These are phyloP conservation scores for Acanthosepion lycidas DNA, from an alignment of 2,888 invertebrate genomes.

Conservation along the genomic window DNA sequence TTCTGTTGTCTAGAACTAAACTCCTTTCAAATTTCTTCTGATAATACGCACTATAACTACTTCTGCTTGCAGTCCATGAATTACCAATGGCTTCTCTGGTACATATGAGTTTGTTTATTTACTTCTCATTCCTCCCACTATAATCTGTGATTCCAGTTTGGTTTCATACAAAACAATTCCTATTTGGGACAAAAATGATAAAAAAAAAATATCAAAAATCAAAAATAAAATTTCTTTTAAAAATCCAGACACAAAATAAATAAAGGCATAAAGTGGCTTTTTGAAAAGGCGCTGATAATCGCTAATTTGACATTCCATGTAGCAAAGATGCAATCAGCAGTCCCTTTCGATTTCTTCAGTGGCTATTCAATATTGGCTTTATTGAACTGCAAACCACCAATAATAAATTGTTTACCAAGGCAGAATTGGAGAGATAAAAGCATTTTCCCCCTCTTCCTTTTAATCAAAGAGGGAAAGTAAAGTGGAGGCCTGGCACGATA, in stretches of 20 bases:
- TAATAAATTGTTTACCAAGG: slow-evolving; percentile 23
- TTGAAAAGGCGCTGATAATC: background rate
- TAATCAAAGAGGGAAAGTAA: background rate
- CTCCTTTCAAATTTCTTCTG: no score
- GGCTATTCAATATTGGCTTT: slow-evolving; percentile 10
- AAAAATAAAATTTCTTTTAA: background rate
- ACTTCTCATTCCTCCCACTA: background rate
- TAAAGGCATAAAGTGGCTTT: background rate
- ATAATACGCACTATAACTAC: background rate
- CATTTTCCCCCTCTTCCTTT: background rate
- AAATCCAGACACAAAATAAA: background rate
- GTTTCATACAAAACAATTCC: background rate
- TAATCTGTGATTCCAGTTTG: background rate
- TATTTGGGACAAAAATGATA: background rate
- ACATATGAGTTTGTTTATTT: background rate
- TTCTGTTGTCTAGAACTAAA: no score
- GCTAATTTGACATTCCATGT: background rate
- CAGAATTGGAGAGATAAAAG: slow-evolving; percentile 9
- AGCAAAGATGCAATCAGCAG: background rate
- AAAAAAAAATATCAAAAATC: background rate
- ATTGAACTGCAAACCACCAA: background rate
- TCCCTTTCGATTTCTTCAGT: slow-evolving; percentile 18
- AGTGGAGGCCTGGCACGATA: background rate
- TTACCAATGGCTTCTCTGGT: background rate
- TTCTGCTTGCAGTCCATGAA: background rate